Evolutionary conservation across 2,797 vertebrate species (phyloP).

Genomic region (Poeciliopsis infans): DNA sequence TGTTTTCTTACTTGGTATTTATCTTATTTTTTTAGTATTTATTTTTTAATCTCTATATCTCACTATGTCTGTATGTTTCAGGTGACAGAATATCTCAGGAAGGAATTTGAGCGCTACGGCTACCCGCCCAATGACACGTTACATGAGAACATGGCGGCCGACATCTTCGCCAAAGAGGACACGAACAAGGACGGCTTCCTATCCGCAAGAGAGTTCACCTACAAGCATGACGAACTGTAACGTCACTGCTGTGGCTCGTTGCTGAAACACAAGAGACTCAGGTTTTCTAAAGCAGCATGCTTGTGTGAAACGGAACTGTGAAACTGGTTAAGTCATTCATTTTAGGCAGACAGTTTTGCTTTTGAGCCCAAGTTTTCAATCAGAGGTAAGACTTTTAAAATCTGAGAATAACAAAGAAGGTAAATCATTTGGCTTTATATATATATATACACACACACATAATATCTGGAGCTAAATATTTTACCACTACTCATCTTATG

Average conservation of each 20-base stretch:
- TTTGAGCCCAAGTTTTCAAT: not conserved
- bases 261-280: constrained; percentile 11
- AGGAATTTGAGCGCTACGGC: constrained; percentile 93
- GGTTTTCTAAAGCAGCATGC: constrained; percentile 20
- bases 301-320: constrained; percentile 4
- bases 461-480: too few relatives aligned
- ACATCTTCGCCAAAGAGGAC: constrained; percentile 97
- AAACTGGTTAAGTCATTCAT: not conserved
- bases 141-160: constrained; percentile 90
- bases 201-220: constrained; percentile 96
- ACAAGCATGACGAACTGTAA: constrained; percentile 94
- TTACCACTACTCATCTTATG: too few relatives aligned
- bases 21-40: not conserved
- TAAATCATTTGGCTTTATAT: not conserved
- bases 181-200: constrained; percentile 94
- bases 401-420: not conserved
- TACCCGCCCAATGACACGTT: constrained; percentile 92
- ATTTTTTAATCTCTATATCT: not conserved
- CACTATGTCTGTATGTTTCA: constrained; percentile 49
- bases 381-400: not conserved
- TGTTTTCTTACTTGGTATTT: not conserved
- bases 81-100: constrained; percentile 93
- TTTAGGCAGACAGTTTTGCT: not conserved
- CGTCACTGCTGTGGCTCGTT: not conserved
- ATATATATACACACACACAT: too few relatives aligned